Evolutionary conservation across 1,140 invertebrate species (phyloP), one percentile per base, ranked within the genome.

Genomic region (Trachelipus rathkii): DNA sequence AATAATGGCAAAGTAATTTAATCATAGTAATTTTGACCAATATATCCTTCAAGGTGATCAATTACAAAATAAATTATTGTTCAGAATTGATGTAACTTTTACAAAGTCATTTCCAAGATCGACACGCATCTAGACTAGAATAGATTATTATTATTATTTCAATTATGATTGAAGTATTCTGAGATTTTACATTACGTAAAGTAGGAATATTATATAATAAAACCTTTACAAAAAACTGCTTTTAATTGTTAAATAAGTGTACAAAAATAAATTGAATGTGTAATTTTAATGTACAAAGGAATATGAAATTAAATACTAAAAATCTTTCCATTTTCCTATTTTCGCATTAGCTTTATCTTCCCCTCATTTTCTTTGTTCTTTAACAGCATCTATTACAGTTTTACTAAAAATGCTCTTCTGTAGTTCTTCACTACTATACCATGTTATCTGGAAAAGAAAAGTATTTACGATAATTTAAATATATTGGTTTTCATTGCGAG

Each of bases 101-200:
- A 0, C 92, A 92, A 0, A 89, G 90, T 44, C 93, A 97, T 87
- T 87, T 97, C 10, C 95, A 91, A 78, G 95, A 98, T 85, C 89
- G 91, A 13, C 95, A 97, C 86, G 94, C 96, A 84, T 89, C 93
- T 2, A 87, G 94, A 6, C 87, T 98, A 0, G 96, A 98, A 85
- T 94, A 93, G 93, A 97, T 98, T 92, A 96, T 98, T 73, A n/a
- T n/a, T n/a, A 98, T 98, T 75, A 87, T 92, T 69, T 89, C 98
- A 21, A 98, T 98, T 85, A 91, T 96, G 89, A 91, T 96, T 0
- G 96, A 98, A 87, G 95, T 97, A 50, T 89, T 86, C 60, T 95
- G 95, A 96, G 87, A 87, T 90, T 74, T 84, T 95, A 13, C 95
- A 96, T 86, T 92, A 92, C 83, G 82, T 60, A 19, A 15, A 60